Base-by-base conservation (phyloP, 2,888 invertebrate species). In the Therioaphis trifolii region DNA sequence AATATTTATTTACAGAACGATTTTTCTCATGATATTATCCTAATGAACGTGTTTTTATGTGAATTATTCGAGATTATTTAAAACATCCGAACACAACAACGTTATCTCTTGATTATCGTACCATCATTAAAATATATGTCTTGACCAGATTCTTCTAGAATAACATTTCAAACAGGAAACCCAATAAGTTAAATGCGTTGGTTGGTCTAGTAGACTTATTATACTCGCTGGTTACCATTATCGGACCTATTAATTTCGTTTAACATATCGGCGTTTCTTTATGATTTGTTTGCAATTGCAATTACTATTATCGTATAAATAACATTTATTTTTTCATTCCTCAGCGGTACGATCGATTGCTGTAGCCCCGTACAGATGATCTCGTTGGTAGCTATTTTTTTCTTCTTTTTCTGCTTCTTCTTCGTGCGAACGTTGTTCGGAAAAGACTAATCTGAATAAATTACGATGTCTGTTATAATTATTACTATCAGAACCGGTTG, bases 391-490 rank as follows among this genome's bases (percentile, higher is more conserved):
- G 74, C 74, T 55, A 55, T 55, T 78, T 46, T 52, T 40, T 35
- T 40, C 18, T 63, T 63, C 21, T 61, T 40, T 29, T 61, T 52
- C 35, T 58, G 63, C 40, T 29, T 24, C 35, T 35, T 27, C 78
- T 68, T 18, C 55, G 78, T 68, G 55, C 78, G 68, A 78, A 78
- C 78, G 78, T 12, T 18, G 68, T 78, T 68, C 68, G 55, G 29
- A 66, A 55, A 78, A 68, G 52, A 68, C 68, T 82, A 82, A 72
- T 82, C 63, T 52, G 82, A 82, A 82, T 82, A 82, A 82, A 82
- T 82, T 82, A 82, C 82, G 80, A 71, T 46, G 82, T 72, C 72
- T 72, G 82, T 82, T 74, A 74, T 82, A 82, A 82, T 82, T 82
- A 82, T 74, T 82, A 82, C 18, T 80, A 80, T 49, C 43, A 24